Evolutionary conservation across 2,888 invertebrate genomes (phyloP), one percentile per base, ranked within the genome.

Genomic region (Lypha dubia): DNA sequence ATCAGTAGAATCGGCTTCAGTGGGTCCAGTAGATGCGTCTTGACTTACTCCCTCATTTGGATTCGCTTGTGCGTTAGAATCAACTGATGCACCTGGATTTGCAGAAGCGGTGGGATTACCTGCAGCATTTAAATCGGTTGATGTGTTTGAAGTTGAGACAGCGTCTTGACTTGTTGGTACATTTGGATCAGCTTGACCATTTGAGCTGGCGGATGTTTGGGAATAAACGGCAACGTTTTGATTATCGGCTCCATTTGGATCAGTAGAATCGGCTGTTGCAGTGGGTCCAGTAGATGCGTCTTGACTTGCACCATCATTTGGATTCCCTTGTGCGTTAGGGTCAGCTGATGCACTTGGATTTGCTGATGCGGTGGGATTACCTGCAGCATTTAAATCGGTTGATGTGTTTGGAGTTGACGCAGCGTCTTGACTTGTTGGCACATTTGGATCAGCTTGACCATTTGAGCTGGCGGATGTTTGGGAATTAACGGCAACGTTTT

Each of bases 391-490:
- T 38, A 13, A 38, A 38, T 38, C 38, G 0, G 60, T 53, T 28
- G 87, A 74, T 1, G 84, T 71, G n/a, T 75, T 86, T 0, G 86
- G 9, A 17, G 7, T 46, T 11, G 13, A 9, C 11, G 38, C 44
- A 46, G 5, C n/a, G 11, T n/a, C 28, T 15, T 11, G 11, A 44
- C n/a, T 44, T 5, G 5, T 5, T 1, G 9, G n/a, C 3, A 11
- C 1, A 44, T 15, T 11, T 0, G 44, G 9, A 44, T 5, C 15
- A 44, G 15, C n/a, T 79, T 83, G 68, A 44, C 58, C 51, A 65
- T 56, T 83, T 1, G 80, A 53, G 28, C 28, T 28, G 5, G 28
- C 5, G 28, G 28, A 28, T 4, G 5, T 5, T 2, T 28, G 28
- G 5, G 2, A 4, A 3, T 76, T 63, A 6, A 73, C 51, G 24